Evolutionary conservation across 1,140 invertebrate species (phyloP).

Genomic region (Eciton burchellii): DNA sequence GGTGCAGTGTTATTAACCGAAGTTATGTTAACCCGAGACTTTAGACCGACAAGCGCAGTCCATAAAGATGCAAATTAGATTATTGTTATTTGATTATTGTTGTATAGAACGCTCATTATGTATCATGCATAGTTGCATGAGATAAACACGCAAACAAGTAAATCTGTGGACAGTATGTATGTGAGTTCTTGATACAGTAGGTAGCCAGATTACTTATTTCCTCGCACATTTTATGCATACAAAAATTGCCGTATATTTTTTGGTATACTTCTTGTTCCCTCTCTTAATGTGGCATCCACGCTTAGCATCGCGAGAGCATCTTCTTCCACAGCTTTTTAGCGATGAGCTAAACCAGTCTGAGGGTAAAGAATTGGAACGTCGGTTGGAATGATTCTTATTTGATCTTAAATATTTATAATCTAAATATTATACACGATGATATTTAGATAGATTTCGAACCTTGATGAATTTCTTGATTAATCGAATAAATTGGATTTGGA

Average conservation of each 20-base stretch:
- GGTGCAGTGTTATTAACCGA: no score
- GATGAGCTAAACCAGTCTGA: constrained; percentile 50
- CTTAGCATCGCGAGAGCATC: not conserved
- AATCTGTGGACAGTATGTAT: constrained; percentile 14
- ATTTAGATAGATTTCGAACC: not conserved
- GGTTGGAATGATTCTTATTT: not conserved
- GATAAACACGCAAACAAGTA: constrained; percentile 1
- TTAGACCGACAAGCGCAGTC: no score
- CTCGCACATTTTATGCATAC: constrained; percentile 30
- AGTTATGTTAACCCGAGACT: not conserved
- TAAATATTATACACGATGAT: no score
- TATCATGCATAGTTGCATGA: constrained; percentile 29
- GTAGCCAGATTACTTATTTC: constrained; percentile 16
- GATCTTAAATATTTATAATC: not conserved
- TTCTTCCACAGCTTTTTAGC: constrained; percentile 25
- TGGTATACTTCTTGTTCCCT: not conserved
- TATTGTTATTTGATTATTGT: not conserved
- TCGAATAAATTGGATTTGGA: not conserved
- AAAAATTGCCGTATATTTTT: constrained; percentile 28
- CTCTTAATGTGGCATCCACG: constrained; percentile 37
- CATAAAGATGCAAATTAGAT: constrained; percentile 23
- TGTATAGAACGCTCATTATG: not conserved
- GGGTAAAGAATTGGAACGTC: constrained; percentile 66
- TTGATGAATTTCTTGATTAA: not conserved
- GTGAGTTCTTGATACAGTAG: not conserved